Base-by-base conservation (phyloP, 2,113 vertebrate species). In the Sialia sialis region DNA sequence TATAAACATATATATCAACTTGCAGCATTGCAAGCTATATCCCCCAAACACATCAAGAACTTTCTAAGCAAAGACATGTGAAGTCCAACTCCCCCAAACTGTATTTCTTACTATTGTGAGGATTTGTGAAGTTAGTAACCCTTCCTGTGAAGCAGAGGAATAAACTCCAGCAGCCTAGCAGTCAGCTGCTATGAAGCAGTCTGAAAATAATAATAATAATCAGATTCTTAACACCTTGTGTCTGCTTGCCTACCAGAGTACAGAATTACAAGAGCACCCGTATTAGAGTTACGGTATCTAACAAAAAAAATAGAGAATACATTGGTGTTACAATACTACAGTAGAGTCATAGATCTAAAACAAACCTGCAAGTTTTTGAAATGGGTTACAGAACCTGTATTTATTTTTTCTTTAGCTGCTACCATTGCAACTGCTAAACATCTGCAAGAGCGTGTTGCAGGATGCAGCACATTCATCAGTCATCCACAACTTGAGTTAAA, bases 121-220 rank as follows among this genome's bases (percentile, higher is more conserved):
- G 30, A 77, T 43, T 62, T 48, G 36, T 25, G 4, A 66, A 66
- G 29, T 46, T 9, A 49, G 54, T 54, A 20, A 69, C n/a, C 23
- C 16, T 29, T 77, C 26, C 54, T 2, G 55, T 9, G 23, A 66
- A 56, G 32, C 32, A 85, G 46, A 59, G 20, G 23, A 74, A 72
- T 67, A 92, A 88, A 58, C 27, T 80, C 38, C 64, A 89, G 58
- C 74, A 93, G 48, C 58, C 48, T 51, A 79, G 38, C 27, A 76
- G 32, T 34, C 68, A 86, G 68, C 26, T 77, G 69, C 52, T 67
- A 14, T 34, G 38, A 86, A 69, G 7, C 8, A 90, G n/a, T 73
- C 64, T 44, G 55, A 80, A 94, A 90, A 77, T 30, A 81, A 91
- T 7, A 59, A 55, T 55, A 64, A 0, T n/a, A 38, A 78, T 30